Evolutionary conservation across 2,888 invertebrate genomes (phyloP), one percentile per base, ranked within the genome.

Genomic region (Gymnocheta viridis): DNA sequence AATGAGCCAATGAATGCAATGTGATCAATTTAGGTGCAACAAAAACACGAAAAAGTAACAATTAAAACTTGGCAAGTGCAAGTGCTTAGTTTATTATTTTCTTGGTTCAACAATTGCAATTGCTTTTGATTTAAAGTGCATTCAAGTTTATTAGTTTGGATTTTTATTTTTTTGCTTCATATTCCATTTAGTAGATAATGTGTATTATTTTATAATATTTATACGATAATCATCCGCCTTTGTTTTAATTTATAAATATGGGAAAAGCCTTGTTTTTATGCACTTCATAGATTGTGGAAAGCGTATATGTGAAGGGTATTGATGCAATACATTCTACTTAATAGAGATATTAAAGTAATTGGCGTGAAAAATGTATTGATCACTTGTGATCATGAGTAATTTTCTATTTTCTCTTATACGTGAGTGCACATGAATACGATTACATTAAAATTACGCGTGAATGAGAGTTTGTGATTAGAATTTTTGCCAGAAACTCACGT

Each of bases 1-100:
- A 7, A 10, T 66, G 56, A 41, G 66, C 12, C 41, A 44, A 76
- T 66, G 4, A n/a, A 35, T 7, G n/a, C n/a, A n/a, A n/a, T n/a
- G n/a, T n/a, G n/a, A n/a, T n/a, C n/a, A n/a, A n/a, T n/a, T n/a
- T n/a, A 32, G 32, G 32, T 32, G 32, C 32, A 32, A 14, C n/a
- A 41, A 41, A 38, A 41, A 32, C 22, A n/a, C 14, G n/a, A 64
- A 47, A 29, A 27, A 6, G 9, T 27, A 12, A 14, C 19, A 44
- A 27, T 14, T 27, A 41, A 38, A 44, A 27, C 12, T 56, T 41
- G 4, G 19, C 12, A 38, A 17, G 29, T 56, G 49, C 6, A n/a
- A n/a, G 5, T 38, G 29, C 29, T 72, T 24, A 0, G 7, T 29
- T 44, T n/a, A n/a, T n/a, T n/a, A n/a, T n/a, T 22, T 19, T 22